Base-by-base conservation (phyloP, 2,888 invertebrate genomes). In the Drosophila anomalata region DNA sequence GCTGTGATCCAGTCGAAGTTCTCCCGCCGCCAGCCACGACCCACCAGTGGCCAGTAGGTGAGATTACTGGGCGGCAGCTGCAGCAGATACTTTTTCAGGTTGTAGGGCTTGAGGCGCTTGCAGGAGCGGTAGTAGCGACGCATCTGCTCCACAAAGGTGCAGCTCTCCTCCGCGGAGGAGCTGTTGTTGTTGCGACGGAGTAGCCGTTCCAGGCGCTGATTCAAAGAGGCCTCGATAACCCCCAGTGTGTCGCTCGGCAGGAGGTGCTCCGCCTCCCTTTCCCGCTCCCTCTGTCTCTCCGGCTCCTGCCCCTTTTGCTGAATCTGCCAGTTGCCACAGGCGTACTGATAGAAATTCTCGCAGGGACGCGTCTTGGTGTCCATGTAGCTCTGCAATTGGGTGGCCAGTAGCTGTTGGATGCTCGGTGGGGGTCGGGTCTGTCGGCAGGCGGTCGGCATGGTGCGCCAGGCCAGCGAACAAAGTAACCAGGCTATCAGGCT, bases 331-430 rank as follows among this genome's bases (percentile, higher is more conserved):
- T 88, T 89, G 33, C 90, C 91, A 57, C 90, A 90, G 58, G 91
- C 90, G 58, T 89, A 91, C 73, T 90, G 90, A 82, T 90, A 89
- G 61, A 90, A 90, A 44, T 91, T 89, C 52, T 90, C 90, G 50
- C 90, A 90, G 48, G 90, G 91, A 33, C 84, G 82, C 58, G 85
- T 85, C 59, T 76, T 77, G 9, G 81, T 79, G 50, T 90, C 90
- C 89, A 90, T 90, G 48, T 87, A 90, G 63, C 87, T 90, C 65
- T 89, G 79, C 56, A 90, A 71, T 22, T 89, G 89, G 50, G 71
- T 76, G 33, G 89, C 89, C 39, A 90, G 62, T 60, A 89, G 62
- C 68, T 89, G 81, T 66, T 90, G 89, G 48, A 90, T 86, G 59
- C 78, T 88, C 5, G 71, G 72, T 12, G 78, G 67, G n/a, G 88